Evolutionary conservation across 2,888 invertebrate genomes (phyloP).

Genomic region (Rhingia campestris): DNA sequence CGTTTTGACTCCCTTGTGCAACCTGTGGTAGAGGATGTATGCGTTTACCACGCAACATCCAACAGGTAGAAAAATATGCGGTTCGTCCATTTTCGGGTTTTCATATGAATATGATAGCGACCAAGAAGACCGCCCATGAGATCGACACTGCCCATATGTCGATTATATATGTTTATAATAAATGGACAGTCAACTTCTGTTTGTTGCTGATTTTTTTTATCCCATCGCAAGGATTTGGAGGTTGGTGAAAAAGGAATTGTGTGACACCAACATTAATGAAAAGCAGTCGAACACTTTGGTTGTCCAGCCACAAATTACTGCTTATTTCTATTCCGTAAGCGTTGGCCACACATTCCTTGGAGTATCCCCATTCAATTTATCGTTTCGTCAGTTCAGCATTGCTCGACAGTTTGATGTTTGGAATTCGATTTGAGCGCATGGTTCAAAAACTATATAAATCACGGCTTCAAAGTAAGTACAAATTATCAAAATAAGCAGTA

Average conservation of each 20-base stretch:
- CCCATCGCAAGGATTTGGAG: not conserved
- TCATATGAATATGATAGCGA: conserved; percentile 32
- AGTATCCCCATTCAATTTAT: not conserved
- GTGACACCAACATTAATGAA: not conserved
- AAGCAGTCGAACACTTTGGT: not conserved
- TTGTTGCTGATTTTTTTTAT: not conserved
- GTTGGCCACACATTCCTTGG: not conserved
- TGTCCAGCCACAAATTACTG: not conserved
- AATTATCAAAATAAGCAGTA: not conserved
- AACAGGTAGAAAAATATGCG: too few species aligned
- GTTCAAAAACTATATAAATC: too few species aligned
- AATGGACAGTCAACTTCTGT: too few species aligned
- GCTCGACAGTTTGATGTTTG: not conserved
- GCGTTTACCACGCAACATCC: too few species aligned
- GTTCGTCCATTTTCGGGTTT: conserved; percentile 20
- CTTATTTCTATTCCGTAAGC: not conserved
- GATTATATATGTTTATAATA: too few species aligned
- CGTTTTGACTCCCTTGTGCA: too few species aligned
- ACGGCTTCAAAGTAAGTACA: too few species aligned
- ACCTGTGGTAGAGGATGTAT: too few species aligned
- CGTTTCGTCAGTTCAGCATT: not conserved
- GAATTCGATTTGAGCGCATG: not conserved
- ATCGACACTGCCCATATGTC: too few species aligned
- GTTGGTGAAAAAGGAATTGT: not conserved
- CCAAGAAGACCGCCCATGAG: conserved; percentile 8